phyloP scores from a whole-genome alignment of 2,797 vertebrate genomes.

The Gallirallus australis region DNA sequence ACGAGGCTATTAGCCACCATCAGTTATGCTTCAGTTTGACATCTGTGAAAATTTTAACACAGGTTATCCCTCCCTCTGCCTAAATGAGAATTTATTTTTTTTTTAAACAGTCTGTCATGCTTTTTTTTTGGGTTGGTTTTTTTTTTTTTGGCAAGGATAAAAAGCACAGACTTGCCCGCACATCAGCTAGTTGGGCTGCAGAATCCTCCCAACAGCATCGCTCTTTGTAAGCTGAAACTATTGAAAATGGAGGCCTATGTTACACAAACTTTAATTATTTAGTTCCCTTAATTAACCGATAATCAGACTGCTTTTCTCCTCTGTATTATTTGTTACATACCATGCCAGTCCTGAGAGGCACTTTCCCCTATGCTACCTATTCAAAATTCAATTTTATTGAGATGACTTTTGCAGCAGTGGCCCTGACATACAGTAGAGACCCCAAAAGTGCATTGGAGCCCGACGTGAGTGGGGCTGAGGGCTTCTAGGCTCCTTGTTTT shows the following conservation, averaged over 20 bases:
- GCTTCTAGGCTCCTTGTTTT: neutral
- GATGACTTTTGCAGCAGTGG: fast-evolving
- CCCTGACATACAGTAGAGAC: fast-evolving
- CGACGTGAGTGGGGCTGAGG: fast-evolving
- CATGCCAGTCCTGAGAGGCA: neutral
- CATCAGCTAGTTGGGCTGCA: neutral
- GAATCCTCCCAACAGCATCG: neutral
- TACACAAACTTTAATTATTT: slow-evolving; percentile 69
- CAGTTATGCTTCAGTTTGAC: slow-evolving; percentile 75
- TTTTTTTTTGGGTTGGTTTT: neutral
- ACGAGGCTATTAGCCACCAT: slow-evolving; percentile 77
- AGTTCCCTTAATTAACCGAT: slow-evolving; percentile 63
- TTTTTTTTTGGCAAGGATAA: neutral
- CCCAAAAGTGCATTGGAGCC: neutral
- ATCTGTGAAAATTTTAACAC: slow-evolving; percentile 75
- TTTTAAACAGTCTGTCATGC: neutral
- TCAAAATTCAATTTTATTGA: neutral
- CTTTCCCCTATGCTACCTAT: fast-evolving
- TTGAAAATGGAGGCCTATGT: neutral
- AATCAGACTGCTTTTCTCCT: slow-evolving; percentile 3
- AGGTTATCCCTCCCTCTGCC: slow-evolving; percentile 68
- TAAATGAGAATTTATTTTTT: slow-evolving; percentile 9
- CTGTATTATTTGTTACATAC: neutral
- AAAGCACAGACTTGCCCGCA: neutral
- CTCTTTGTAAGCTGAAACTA: neutral